A percentile compares a stretch with the other conserved stretches of the same genome.
Conservation (phyloP, 2,113 vertebrate genomes). For the Hippocampus guttulatus region DNA sequence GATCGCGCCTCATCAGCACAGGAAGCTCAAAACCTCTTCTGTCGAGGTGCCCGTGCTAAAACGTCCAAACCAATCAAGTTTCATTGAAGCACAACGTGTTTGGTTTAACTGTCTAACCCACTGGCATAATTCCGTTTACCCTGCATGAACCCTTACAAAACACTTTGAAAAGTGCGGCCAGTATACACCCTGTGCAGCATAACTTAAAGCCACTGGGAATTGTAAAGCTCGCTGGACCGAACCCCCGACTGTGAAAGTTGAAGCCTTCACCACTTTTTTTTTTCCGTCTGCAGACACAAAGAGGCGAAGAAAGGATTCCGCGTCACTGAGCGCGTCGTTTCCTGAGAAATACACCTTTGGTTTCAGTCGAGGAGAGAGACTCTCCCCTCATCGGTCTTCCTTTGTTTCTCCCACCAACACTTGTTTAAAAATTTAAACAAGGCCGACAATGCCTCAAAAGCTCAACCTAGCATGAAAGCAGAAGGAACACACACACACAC, state of each 20-base stretch:
- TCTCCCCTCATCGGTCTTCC: constrained; percentile 42
- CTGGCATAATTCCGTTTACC: constrained; percentile 29
- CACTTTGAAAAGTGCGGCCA: constrained; percentile 8
- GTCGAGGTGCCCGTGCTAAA: constrained; percentile 28
- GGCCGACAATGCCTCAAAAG: constrained; percentile 65
- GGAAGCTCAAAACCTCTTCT: constrained; percentile 19
- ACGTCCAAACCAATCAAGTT: constrained; percentile 48
- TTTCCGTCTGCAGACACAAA: constrained; percentile 39
- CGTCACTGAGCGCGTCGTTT: constrained; percentile 57
- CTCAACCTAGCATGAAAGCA: constrained; percentile 65
- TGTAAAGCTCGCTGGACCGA: constrained; percentile 42
- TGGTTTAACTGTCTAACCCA: constrained; percentile 34
- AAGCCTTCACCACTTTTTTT: constrained; percentile 29
- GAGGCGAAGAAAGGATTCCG: constrained; percentile 49
- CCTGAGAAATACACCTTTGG: constrained; percentile 63
- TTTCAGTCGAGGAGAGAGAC: constrained; percentile 48
- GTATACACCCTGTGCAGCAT: constrained; percentile 6
- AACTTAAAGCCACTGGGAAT: constrained; percentile 46
- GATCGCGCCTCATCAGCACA: constrained; percentile 22
- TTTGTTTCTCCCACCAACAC: constrained; percentile 48
- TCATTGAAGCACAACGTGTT: constrained; percentile 41
- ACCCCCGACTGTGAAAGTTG: constrained; percentile 9
- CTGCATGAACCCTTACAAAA: constrained; percentile 5
- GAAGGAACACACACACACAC: constrained; percentile 48
- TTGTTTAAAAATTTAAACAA: constrained; percentile 72